These are phyloP conservation scores for Epizoanthus stellaris DNA, from an alignment of 92 coral and sea anemone genomes.

Conservation along the genomic window DNA sequence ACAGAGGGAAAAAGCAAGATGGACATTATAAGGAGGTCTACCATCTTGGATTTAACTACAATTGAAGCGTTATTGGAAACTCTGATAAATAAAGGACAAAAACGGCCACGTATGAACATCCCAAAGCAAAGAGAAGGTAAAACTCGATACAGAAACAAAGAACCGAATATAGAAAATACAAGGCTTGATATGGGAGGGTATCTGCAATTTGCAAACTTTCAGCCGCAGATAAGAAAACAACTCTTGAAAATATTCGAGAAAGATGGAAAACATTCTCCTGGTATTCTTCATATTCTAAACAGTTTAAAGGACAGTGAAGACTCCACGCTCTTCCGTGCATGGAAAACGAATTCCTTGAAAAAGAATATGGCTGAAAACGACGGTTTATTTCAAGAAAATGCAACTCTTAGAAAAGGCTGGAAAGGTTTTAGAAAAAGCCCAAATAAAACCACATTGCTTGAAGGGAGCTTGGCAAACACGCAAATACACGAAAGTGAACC, in stretches of 20 bases:
- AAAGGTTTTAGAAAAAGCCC: not conserved
- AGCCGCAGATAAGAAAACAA: not conserved
- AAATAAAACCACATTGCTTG: not conserved
- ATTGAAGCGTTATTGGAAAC: not conserved
- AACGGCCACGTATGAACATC: not conserved
- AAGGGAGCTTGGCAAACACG: not conserved
- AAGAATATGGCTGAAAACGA: not conserved
- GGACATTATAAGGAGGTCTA: not conserved
- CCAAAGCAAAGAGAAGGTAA: not conserved
- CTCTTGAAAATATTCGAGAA: constrained; percentile 21
- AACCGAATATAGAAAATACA: no score
- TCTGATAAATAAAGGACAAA: not conserved
- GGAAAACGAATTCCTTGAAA: constrained; percentile 3
- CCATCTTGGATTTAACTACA: not conserved
- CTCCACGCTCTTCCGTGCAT: not conserved
- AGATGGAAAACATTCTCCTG: not conserved
- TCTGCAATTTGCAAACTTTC: constrained; percentile 27
- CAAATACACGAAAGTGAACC: not conserved
- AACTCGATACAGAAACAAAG: not conserved
- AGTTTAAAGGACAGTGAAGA: not conserved
- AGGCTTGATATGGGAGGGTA: constrained; percentile 1
- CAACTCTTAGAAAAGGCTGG: not conserved
- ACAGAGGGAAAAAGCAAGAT: not conserved
- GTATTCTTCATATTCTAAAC: not conserved
- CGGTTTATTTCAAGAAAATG: not conserved